Evolutionary conservation across 2,113 vertebrate genomes (phyloP).

Genomic region (Lanius collurio): DNA sequence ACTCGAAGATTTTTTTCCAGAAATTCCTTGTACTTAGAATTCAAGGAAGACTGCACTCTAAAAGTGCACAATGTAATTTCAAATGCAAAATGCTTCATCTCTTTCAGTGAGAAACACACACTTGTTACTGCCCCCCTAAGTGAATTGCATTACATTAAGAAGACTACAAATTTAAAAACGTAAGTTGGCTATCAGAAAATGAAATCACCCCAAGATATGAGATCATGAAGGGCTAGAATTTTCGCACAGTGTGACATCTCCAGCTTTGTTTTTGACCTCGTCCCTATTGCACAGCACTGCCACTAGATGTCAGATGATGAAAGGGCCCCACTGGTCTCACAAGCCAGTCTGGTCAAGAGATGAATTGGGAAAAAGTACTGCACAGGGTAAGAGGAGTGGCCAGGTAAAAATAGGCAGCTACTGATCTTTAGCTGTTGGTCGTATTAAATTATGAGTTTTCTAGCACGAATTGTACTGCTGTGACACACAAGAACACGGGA

Average conservation of each 20-base stretch:
- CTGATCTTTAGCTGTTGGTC: background rate
- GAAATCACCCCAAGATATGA: accelerated
- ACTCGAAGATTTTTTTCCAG: background rate
- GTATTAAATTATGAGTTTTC: background rate
- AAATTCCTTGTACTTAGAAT: background rate
- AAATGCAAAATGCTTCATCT: background rate
- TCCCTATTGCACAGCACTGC: background rate
- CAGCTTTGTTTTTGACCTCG: background rate
- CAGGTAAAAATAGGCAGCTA: background rate
- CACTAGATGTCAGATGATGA: constrained; percentile 31
- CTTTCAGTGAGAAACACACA: background rate
- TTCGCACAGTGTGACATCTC: background rate
- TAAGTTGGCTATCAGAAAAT: background rate
- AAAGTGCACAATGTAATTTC: background rate
- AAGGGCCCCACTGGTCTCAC: background rate
- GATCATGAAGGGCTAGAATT: background rate
- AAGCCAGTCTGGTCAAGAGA: background rate
- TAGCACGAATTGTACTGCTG: background rate
- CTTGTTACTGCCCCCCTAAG: background rate
- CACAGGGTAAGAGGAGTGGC: background rate
- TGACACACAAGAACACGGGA: background rate
- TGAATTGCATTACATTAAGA: background rate
- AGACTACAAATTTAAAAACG: background rate
- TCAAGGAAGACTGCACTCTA: background rate
- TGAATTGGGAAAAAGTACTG: background rate